Conservation (phyloP, 1,140 invertebrate species). For the Papilio aristodemus region DNA sequence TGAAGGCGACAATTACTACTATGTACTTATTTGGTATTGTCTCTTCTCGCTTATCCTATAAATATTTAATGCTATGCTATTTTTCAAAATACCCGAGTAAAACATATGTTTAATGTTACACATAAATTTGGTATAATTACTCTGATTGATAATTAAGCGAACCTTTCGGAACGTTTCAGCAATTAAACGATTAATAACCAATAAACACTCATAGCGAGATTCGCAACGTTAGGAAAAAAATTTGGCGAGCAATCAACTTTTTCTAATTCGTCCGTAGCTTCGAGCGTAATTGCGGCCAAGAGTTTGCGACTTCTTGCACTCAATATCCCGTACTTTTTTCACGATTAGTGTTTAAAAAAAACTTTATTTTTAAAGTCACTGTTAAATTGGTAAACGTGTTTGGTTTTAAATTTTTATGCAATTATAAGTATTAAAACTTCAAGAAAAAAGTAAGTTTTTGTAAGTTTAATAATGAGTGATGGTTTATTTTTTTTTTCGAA, state of each 20-base stretch:
- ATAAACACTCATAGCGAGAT: not conserved
- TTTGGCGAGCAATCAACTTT: conserved; percentile 29
- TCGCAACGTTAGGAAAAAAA: conserved; percentile 8
- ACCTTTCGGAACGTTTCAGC: not conserved
- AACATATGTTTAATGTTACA: not conserved
- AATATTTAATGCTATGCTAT: too few relatives aligned
- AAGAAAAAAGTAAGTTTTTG: too few relatives aligned
- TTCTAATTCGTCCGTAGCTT: conserved; percentile 25
- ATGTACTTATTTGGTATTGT: too few relatives aligned
- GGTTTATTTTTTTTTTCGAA: too few relatives aligned
- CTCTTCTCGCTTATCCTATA: too few relatives aligned
- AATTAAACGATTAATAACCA: not conserved
- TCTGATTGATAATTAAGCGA: too few relatives aligned
- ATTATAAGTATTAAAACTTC: too few relatives aligned
- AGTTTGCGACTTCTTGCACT: conserved; percentile 30
- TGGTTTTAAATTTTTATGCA: not conserved
- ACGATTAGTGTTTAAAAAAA: not conserved
- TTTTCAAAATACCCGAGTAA: not conserved
- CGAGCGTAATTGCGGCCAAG: conserved; percentile 17
- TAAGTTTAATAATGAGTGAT: too few relatives aligned
- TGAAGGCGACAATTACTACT: too few relatives aligned
- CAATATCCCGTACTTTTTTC: not conserved
- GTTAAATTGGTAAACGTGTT: not conserved
- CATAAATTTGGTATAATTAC: not conserved
- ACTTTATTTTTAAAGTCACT: not conserved